Conservation (phyloP, 1,140 invertebrate genomes). For the Ceratitis capitata region DNA sequence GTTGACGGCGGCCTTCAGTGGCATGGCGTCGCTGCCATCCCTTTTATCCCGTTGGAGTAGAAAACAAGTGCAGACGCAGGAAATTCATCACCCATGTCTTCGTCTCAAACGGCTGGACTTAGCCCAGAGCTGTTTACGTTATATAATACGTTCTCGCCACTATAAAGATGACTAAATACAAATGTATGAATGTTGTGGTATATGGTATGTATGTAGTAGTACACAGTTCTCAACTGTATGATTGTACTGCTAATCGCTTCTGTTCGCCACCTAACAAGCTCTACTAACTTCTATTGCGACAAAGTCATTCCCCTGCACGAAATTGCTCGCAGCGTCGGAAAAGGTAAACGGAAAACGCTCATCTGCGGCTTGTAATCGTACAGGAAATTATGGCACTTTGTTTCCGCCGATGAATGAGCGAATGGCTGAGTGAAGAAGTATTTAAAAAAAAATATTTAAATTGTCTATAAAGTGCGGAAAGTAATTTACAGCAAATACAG, state of each 20-base stretch:
- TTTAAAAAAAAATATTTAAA: neutral
- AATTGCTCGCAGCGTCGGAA: neutral
- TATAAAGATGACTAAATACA: no score
- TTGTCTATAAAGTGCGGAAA: neutral
- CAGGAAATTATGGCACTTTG: slow-evolving; percentile 38
- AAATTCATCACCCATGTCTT: neutral
- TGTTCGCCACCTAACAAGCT: neutral
- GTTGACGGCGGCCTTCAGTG: no score
- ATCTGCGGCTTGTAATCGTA: slow-evolving; percentile 21
- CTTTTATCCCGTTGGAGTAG: no score
- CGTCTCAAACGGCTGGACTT: neutral
- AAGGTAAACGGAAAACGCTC: slow-evolving; percentile 25
- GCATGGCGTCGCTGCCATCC: no score
- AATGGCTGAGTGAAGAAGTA: neutral
- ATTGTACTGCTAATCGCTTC: neutral
- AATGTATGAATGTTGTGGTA: no score
- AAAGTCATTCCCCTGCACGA: neutral
- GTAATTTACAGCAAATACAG: no score
- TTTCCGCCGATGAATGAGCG: neutral
- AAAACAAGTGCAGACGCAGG: neutral
- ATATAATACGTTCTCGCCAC: neutral
- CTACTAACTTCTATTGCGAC: neutral
- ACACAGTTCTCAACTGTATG: neutral
- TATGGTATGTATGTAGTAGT: no score
- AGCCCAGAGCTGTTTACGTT: neutral